These are phyloP conservation scores for Muricea muricata DNA, from an alignment of 92 coral and sea anemone species.

Conservation along the genomic window DNA sequence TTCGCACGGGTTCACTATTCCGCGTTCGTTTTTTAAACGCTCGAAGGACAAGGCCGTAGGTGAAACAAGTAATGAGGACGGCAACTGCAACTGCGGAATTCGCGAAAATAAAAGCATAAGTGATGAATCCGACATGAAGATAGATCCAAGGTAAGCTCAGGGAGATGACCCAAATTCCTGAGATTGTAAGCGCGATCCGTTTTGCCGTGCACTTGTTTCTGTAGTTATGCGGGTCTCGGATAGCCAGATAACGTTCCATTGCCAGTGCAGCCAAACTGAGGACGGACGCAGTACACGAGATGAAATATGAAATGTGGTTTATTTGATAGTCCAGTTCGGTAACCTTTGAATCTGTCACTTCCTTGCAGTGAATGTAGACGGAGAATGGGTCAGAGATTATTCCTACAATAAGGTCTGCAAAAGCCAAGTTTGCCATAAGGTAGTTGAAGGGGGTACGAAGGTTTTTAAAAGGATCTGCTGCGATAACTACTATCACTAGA, in stretches of 20 bases:
- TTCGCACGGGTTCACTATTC: not conserved
- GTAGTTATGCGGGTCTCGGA: not conserved
- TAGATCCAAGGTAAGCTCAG: not conserved
- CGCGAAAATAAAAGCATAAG: not conserved
- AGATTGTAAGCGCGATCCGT: not conserved
- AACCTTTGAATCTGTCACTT: not conserved
- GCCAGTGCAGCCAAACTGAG: not conserved
- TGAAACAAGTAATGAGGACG: not conserved
- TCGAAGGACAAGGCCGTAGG: not conserved
- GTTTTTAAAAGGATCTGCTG: not conserved
- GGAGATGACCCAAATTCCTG: not conserved
- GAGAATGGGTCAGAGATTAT: not conserved
- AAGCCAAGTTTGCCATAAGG: no score
- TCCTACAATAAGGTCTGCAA: not conserved
- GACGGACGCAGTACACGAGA: not conserved
- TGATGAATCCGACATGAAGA: not conserved
- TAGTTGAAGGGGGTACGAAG: no score
- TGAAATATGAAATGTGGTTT: not conserved
- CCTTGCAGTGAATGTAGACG: not conserved
- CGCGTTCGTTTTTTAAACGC: not conserved
- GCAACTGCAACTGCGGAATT: not conserved
- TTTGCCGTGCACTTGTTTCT: not conserved
- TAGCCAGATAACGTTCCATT: not conserved
- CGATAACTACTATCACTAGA: not conserved
- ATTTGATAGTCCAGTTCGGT: not conserved